These are phyloP conservation scores for Penaeus chinensis DNA, from an alignment of 1,140 invertebrate species.

Conservation along the genomic window DNA sequence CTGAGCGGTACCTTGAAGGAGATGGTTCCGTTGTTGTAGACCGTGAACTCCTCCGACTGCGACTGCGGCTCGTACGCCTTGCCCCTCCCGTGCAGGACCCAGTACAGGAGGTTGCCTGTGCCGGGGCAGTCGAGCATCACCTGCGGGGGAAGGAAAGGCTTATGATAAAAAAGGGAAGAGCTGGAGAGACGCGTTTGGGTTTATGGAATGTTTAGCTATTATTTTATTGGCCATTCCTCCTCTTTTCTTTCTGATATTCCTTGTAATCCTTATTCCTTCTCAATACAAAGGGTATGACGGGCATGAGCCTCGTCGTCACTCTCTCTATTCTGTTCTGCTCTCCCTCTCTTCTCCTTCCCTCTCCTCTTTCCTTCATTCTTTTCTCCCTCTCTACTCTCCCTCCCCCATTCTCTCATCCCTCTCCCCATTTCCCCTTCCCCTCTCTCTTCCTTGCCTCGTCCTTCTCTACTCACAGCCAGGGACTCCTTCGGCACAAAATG, in stretches of 20 bases:
- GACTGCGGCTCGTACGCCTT: not conserved
- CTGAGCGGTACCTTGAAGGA: not conserved
- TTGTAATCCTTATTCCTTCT: too few relatives aligned
- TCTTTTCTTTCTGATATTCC: too few relatives aligned
- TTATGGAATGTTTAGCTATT: not conserved
- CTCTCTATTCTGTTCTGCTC: not conserved
- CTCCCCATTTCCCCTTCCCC: not conserved
- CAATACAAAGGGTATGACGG: not conserved
- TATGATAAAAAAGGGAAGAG: not conserved
- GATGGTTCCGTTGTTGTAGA: not conserved
- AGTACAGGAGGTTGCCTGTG: not conserved
- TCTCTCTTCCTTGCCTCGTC: not conserved
- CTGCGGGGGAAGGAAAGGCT: not conserved
- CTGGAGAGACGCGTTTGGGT: not conserved
- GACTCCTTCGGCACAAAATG: too few relatives aligned
- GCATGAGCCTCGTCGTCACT: not conserved
- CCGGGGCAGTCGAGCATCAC: not conserved
- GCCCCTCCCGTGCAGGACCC: not conserved
- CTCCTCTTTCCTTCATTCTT: not conserved
- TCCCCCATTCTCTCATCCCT: too few relatives aligned
- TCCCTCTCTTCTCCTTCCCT: not conserved
- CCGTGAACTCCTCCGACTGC: not conserved
- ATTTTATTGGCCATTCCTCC: not conserved
- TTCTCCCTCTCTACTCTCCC: not conserved
- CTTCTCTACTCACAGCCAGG: not conserved